Conservation (phyloP, 2,797 vertebrate species). For the Syngnathus acus region DNA sequence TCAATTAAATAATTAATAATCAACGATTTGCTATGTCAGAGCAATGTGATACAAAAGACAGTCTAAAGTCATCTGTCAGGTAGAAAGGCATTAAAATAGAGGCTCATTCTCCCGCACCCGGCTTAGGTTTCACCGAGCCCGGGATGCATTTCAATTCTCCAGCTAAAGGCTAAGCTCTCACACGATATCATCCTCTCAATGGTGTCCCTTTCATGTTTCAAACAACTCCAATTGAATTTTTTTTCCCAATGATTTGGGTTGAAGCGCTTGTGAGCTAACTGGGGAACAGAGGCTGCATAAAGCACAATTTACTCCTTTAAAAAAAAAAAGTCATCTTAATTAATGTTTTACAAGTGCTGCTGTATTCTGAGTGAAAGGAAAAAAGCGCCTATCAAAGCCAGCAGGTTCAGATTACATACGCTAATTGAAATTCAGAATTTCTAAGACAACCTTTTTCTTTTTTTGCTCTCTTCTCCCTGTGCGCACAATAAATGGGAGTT, state of each 20-base stretch:
- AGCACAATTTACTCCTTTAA: conserved; percentile 68
- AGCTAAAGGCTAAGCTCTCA: conserved; percentile 57
- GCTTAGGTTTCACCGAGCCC: conserved; percentile 65
- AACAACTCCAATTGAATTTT: conserved; percentile 43
- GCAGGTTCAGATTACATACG: conserved; percentile 73
- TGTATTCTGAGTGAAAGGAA: conserved; percentile 66
- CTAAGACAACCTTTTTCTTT: conserved; percentile 57
- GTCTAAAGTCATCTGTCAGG: conserved; percentile 77
- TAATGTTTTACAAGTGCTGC: conserved; percentile 77
- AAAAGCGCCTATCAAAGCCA: conserved; percentile 69
- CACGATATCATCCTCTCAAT: conserved; percentile 66
- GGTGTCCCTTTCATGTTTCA: conserved; percentile 37
- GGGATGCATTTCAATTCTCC: conserved; percentile 72
- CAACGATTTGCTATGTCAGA: conserved; percentile 70
- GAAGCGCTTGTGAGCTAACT: conserved; percentile 58
- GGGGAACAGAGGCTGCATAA: conserved; percentile 54
- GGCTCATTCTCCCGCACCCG: conserved; percentile 62
- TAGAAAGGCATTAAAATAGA: conserved; percentile 76
- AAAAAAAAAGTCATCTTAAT: conserved; percentile 64
- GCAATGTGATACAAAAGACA: conserved; percentile 75
- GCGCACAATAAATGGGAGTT: conserved; percentile 61
- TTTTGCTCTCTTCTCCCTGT: conserved; percentile 32
- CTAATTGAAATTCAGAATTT: conserved; percentile 78
- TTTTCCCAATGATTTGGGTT: conserved; percentile 42
- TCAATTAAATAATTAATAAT: conserved; percentile 74